phyloP scores from a whole-genome alignment of 92 coral and sea anemone genomes.

The Phymanthus crucifer region DNA sequence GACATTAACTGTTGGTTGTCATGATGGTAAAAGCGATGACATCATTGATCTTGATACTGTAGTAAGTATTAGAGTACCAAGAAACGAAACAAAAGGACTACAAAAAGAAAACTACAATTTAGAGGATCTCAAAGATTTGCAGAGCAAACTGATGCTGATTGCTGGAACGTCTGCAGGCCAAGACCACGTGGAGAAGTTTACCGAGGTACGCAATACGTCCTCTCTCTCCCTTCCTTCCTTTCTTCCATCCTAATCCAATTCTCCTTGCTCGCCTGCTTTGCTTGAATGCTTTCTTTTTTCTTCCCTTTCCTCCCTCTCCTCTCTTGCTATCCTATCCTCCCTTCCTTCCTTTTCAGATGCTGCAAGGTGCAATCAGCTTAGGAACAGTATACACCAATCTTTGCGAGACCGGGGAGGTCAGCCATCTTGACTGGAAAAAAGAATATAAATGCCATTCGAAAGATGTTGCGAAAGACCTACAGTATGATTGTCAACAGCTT shows the following conservation, averaged over 20 bases:
- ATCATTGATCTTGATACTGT: slow-evolving; percentile 35
- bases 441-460: slow-evolving; percentile 40
- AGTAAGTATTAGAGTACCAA: slow-evolving; percentile 48
- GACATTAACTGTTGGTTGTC: slow-evolving; percentile 57
- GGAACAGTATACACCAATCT: slow-evolving; percentile 58
- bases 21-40: slow-evolving; percentile 24
- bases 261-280: too few species aligned
- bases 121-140: slow-evolving; percentile 85
- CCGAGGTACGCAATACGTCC: slow-evolving; percentile 50
- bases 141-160: slow-evolving; percentile 92
- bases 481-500: slow-evolving; percentile 23
- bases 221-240: background rate
- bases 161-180: slow-evolving; percentile 79
- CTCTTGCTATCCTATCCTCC: too few species aligned
- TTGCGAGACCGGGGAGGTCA: slow-evolving; percentile 79
- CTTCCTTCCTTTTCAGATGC: slow-evolving; percentile 24
- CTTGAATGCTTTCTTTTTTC: too few species aligned
- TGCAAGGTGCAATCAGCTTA: slow-evolving; percentile 59
- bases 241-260: background rate
- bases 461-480: slow-evolving; percentile 22
- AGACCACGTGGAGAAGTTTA: slow-evolving; percentile 79
- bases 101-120: slow-evolving; percentile 49
- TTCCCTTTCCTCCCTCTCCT: too few species aligned
- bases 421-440: slow-evolving; percentile 71
- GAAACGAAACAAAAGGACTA: slow-evolving; percentile 25